Conservation (phyloP, 2,888 invertebrate species). For the Parnassius smintheus region DNA sequence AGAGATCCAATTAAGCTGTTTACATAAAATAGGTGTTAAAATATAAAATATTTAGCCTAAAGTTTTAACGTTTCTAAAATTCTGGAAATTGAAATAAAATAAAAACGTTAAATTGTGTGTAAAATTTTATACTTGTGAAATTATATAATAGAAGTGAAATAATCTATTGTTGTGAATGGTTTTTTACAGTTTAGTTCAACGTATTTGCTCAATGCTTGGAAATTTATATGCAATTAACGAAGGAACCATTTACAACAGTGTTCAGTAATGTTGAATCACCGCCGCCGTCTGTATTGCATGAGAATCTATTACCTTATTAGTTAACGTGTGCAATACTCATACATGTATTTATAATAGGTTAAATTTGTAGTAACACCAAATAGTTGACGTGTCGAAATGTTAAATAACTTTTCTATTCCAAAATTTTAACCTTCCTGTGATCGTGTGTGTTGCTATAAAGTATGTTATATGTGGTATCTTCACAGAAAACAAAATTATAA, state of each 20-base stretch:
- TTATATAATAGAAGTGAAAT: constrained; percentile 45
- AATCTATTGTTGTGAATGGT: constrained; percentile 37
- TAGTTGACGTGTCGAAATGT: constrained; percentile 52
- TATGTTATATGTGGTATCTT: constrained; percentile 69
- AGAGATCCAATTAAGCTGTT: constrained; percentile 30
- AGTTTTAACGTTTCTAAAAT: constrained; percentile 54
- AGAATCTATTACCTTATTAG: constrained; percentile 19
- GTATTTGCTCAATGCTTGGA: constrained; percentile 65
- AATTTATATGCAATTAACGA: constrained; percentile 31
- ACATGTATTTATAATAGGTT: constrained; percentile 48
- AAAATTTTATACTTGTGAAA: constrained; percentile 64
- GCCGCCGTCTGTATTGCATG: constrained; percentile 33
- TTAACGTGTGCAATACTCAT: constrained; percentile 58
- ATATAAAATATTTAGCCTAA: constrained; percentile 57
- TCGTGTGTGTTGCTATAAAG: constrained; percentile 71
- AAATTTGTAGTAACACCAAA: constrained; percentile 71
- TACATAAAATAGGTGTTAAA: constrained; percentile 53
- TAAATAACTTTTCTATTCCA: constrained; percentile 73
- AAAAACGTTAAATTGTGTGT: constrained; percentile 51
- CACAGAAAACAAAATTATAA: constrained; percentile 58
- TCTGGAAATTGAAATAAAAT: constrained; percentile 40
- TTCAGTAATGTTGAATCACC: constrained; percentile 9
- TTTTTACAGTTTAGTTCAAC: constrained; percentile 44
- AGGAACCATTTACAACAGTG: constrained; percentile 21
- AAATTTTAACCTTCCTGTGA: constrained; percentile 77